Conservation (phyloP, 2,888 invertebrate species). For the Troides aeacus region DNA sequence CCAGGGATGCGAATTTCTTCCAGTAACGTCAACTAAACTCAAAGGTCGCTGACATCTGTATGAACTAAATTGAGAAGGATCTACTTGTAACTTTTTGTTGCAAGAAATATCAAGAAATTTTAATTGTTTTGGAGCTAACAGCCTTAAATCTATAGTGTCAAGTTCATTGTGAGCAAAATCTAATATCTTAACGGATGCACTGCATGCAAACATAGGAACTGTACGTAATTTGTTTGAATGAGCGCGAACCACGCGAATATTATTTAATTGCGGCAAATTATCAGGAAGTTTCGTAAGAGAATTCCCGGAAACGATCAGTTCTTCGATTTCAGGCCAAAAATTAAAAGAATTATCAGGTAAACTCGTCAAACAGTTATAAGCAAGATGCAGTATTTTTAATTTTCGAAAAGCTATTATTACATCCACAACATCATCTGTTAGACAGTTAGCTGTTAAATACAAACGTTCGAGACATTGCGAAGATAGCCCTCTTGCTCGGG, state of each 20-base stretch:
- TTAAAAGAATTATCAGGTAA: conserved; percentile 87
- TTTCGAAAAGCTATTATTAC: conserved; percentile 83
- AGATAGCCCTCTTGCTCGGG: conserved; percentile 81
- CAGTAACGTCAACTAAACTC: conserved; percentile 91
- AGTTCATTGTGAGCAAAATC: conserved; percentile 93
- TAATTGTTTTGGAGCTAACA: conserved; percentile 88
- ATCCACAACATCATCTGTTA: conserved; percentile 85
- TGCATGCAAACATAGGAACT: conserved; percentile 88
- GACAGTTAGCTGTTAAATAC: conserved; percentile 87
- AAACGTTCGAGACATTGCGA: conserved; percentile 83
- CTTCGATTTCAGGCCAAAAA: conserved; percentile 89
- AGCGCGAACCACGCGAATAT: conserved; percentile 86
- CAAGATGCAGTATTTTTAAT: conserved; percentile 86
- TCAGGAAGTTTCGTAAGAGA: conserved; percentile 87
- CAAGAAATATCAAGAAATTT: conserved; percentile 93
- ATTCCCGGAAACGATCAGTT: conserved; percentile 90
- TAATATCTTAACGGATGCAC: conserved; percentile 86
- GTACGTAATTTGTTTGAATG: conserved; percentile 89
- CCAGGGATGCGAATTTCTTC: conserved; percentile 86
- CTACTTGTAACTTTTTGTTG: conserved; percentile 89
- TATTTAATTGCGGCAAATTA: conserved; percentile 84
- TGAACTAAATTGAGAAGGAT: conserved; percentile 89
- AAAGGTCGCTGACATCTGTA: conserved; percentile 89
- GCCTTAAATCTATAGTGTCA: conserved; percentile 87
- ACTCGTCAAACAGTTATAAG: conserved; percentile 87